A percentile compares a stretch with the other conserved stretches of the same genome.
Conservation (phyloP, 2,113 vertebrate genomes). For the Montifringilla adamsi region DNA sequence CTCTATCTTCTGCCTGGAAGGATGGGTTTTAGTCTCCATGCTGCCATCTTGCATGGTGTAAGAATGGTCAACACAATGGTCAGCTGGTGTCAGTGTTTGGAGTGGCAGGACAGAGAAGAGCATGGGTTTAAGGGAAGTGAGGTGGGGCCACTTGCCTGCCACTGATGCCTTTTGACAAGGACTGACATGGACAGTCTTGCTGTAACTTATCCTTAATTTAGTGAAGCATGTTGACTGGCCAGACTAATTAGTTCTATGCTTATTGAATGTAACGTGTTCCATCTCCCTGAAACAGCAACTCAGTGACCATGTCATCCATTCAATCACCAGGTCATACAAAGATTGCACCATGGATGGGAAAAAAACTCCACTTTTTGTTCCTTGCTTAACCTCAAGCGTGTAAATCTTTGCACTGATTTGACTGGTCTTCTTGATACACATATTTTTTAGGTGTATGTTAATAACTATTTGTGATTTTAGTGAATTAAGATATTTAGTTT, state of each 20-base stretch:
- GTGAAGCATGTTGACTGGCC: not conserved
- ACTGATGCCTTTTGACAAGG: not conserved
- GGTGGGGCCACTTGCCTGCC: not conserved
- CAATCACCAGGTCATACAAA: not conserved
- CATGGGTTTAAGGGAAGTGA: fast-evolving
- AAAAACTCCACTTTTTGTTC: not conserved
- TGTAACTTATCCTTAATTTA: not conserved
- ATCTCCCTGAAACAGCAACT: not conserved
- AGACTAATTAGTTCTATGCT: not conserved
- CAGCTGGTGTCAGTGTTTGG: fast-evolving
- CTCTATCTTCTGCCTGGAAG: not conserved
- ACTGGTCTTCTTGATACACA: not conserved
- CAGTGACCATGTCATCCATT: not conserved
- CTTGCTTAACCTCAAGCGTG: not conserved
- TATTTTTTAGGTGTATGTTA: not conserved
- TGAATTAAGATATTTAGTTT: not conserved
- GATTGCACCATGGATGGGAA: not conserved
- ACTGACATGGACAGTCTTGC: not conserved
- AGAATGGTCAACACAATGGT: not conserved
- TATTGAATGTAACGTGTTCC: not conserved
- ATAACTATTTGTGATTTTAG: not conserved
- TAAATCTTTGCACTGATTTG: not conserved
- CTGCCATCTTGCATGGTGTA: fast-evolving
- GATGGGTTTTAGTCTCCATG: fast-evolving
- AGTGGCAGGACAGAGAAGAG: not conserved